phyloP scores from a whole-genome alignment of 2,888 invertebrate genomes.

The Tipula unca region DNA sequence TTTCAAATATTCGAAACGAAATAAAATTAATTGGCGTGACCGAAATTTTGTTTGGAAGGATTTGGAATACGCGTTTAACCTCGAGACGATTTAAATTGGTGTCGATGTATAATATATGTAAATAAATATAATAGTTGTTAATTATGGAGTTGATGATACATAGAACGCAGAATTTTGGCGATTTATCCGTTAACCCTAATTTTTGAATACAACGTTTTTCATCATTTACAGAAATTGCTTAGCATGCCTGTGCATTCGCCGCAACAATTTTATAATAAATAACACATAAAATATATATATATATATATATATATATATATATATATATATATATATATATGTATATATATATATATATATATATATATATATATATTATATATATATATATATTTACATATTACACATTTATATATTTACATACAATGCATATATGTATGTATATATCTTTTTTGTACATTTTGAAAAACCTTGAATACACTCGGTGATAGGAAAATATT shows the following conservation, averaged over 20 bases:
- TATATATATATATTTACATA: no score
- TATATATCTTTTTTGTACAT: slow-evolving; percentile 3
- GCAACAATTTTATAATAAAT: neutral
- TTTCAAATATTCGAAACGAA: neutral
- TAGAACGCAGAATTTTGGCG: neutral
- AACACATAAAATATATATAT: no score
- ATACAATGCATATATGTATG: no score
- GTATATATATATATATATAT: no score
- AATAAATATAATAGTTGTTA: neutral
- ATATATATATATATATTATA: no score
- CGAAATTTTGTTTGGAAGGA: neutral
- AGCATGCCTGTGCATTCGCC: neutral
- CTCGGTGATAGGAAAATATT: neutral
- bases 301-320: no score
- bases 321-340: no score
- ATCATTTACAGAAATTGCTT: neutral
- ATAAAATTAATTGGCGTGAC: neutral
- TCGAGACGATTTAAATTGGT: neutral
- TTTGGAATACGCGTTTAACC: neutral
- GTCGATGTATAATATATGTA: neutral
- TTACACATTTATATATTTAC: no score
- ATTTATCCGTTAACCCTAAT: neutral
- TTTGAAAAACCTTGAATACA: neutral
- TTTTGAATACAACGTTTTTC: neutral
- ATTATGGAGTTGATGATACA: neutral